Base-by-base conservation (phyloP, 2,113 vertebrate genomes). In the Mobula birostris region DNA sequence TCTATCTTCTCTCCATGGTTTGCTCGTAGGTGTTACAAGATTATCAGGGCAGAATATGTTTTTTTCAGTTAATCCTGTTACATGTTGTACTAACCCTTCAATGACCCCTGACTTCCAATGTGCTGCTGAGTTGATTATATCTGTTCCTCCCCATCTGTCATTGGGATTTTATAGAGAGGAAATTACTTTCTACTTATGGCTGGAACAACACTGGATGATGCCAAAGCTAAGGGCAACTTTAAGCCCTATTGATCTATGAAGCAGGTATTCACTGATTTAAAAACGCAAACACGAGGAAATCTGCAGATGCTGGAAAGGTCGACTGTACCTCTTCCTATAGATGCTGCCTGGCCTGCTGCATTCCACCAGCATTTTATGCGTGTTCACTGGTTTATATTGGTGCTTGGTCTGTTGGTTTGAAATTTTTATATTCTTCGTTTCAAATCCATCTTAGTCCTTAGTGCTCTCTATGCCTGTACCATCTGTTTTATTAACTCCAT, bases 31-130 rank as follows among this genome's bases (percentile, higher is more conserved):
- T 68, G 85, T n/a, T 63, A 88, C 0, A 5, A n/a, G 58, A 63
- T 88, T 88, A 61, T 87, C n/a, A 90, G 61, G 1, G 15, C 14
- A 90, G 27, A 90, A 68, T 66, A 63, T 58, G 48, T 32, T 66
- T 90, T 66, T 66, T 66, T 66, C 6, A 66, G 58, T 88, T 68
- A 90, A 90, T 90, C 85, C 61, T 90, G 61, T 90, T 90, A 17
- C 61, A 66, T 6, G 0, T 87, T 61, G 58, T 61, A 61, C 61
- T 90, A 66, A 90, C 85, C 85, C 85, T 90, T 32, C 6, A 32
- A 17, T 15, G 14, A 90, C 85, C n/a, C 85, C 85, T 90, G n/a
- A 90, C 61, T 90, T 61, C 14, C 61, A 90, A 17, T 32, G 7
- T 32, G 32, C 29, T 90, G 61, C 32, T 90, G 14, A 9, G 6